These are phyloP conservation scores for Sciurus vulgaris DNA, from an alignment of 2,797 vertebrate species.

Conservation along the genomic window DNA sequence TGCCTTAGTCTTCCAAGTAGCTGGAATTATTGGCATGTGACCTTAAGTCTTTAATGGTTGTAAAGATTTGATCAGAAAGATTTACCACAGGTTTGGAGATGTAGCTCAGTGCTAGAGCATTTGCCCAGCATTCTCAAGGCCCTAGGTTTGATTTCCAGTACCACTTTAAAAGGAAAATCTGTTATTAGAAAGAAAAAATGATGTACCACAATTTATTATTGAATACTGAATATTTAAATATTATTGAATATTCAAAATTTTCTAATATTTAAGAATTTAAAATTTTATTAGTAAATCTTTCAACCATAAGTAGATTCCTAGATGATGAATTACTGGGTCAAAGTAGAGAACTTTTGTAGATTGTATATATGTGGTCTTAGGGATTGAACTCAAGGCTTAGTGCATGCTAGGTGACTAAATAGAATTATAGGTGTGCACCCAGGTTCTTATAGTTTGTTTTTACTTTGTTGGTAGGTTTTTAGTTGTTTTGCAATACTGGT, in stretches of 20 bases:
- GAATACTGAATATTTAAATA: no score
- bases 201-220: not conserved
- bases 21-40: no score
- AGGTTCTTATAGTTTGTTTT: no score
- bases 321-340: not conserved
- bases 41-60: not conserved
- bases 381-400: not conserved
- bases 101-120: no score
- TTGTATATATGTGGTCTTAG: not conserved
- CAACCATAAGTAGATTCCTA: not conserved
- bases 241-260: not conserved
- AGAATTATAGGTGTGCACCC: no score
- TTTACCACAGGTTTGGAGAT: no score
- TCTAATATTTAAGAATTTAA: not conserved
- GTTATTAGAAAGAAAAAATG: not conserved
- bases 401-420: not conserved
- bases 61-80: not conserved
- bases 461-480: no score
- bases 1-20: no score
- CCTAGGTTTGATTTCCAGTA: no score
- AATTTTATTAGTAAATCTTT: conserved; percentile 16
- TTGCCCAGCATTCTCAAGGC: no score
- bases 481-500: no score
- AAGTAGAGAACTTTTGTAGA: not conserved
- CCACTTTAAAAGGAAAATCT: no score